These are phyloP conservation scores for Chromobotia macracanthus DNA, from an alignment of 2,797 vertebrate genomes.

Conservation along the genomic window DNA sequence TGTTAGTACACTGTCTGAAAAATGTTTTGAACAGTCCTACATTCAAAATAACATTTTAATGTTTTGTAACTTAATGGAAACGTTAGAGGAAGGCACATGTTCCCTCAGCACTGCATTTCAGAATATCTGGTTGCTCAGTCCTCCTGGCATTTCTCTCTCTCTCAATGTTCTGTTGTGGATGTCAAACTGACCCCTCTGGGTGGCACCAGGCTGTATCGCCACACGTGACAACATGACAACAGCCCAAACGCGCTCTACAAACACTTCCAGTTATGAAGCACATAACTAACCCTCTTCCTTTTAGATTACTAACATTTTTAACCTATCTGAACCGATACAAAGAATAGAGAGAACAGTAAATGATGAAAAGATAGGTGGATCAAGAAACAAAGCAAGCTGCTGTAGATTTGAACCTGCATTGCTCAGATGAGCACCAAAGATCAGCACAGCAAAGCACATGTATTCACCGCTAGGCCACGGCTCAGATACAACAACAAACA, in stretches of 20 bases:
- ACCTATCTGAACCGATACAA: not conserved
- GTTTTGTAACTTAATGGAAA: too few species aligned
- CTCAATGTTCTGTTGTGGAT: slow-evolving; percentile 58
- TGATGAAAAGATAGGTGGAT: not conserved
- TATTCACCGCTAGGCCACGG: slow-evolving; percentile 12
- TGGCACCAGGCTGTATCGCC: slow-evolving; percentile 48
- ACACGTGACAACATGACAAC: slow-evolving; percentile 50
- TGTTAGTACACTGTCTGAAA: too few species aligned
- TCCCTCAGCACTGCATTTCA: slow-evolving; percentile 53
- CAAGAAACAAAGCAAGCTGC: slow-evolving; percentile 6
- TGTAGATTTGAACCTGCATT: slow-evolving; percentile 16
- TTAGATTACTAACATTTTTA: not conserved
- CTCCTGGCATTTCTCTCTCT: slow-evolving; percentile 51
- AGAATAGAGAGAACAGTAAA: not conserved
- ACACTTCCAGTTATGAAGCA: slow-evolving; percentile 22
- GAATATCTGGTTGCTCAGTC: slow-evolving; percentile 56
- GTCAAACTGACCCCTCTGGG: slow-evolving; percentile 63
- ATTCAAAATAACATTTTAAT: too few species aligned
- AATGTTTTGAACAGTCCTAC: too few species aligned
- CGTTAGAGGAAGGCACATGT: slow-evolving; percentile 1
- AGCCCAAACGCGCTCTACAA: slow-evolving; percentile 26
- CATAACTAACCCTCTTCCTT: not conserved
- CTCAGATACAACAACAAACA: not conserved
- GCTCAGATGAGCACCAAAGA: slow-evolving; percentile 9
- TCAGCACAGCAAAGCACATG: not conserved